A percentile compares a stretch with the other conserved stretches of the same genome.
Conservation (phyloP, 2,888 invertebrate species). For the Serrognathus titanus region DNA sequence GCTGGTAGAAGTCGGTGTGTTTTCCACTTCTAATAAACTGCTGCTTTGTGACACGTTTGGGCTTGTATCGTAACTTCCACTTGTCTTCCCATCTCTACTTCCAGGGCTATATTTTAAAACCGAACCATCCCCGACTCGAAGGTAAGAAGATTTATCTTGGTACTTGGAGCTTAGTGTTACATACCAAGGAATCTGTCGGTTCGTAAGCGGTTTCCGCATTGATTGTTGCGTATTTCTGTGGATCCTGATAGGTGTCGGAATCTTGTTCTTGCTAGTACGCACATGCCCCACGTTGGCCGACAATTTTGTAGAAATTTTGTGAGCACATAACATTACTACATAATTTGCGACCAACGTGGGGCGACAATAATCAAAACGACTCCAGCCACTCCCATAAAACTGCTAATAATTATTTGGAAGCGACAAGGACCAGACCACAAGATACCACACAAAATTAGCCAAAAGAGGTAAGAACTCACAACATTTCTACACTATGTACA, state of each 20-base stretch:
- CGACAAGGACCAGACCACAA: too few relatives aligned
- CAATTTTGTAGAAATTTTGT: too few relatives aligned
- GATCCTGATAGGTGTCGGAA: conserved; percentile 29
- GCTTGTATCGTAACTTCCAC: conserved; percentile 35
- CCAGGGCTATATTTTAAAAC: conserved; percentile 39
- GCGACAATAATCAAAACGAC: too few relatives aligned
- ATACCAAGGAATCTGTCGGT: conserved; percentile 22
- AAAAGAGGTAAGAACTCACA: too few relatives aligned
- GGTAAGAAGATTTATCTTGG: conserved; percentile 37
- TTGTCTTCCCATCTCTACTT: conserved; percentile 25
- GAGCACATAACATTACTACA: too few relatives aligned
- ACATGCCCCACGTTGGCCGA: too few relatives aligned
- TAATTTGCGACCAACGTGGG: too few relatives aligned
- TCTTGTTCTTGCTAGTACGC: too few relatives aligned
- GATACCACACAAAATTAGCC: too few relatives aligned
- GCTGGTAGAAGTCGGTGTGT: conserved; percentile 57
- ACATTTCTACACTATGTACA: too few relatives aligned
- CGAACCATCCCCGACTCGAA: conserved; percentile 35
- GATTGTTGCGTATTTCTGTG: conserved; percentile 34
- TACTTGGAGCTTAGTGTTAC: conserved; percentile 37
- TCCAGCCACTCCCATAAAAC: too few relatives aligned
- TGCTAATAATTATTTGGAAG: too few relatives aligned
- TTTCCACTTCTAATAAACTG: conserved; percentile 44
- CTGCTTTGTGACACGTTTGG: conserved; percentile 34
- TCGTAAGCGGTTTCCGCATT: conserved; percentile 34